A percentile compares a stretch with the other conserved stretches of the same genome.
phyloP scores from a whole-genome alignment of 2,113 vertebrate genomes.

The Dasyornis broadbenti region DNA sequence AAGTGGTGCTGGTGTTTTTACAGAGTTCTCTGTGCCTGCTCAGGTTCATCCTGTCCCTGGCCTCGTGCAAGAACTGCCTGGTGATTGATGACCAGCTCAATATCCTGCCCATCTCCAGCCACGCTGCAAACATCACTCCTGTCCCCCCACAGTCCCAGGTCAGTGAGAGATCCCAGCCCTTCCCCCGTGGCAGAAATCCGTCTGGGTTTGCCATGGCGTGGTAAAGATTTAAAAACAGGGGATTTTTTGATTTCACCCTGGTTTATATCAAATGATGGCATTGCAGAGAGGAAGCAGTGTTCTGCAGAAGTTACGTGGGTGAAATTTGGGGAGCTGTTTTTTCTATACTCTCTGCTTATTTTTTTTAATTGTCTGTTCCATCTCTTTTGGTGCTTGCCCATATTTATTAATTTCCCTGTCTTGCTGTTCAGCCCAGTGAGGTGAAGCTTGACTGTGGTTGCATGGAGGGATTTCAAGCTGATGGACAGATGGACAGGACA shows the following conservation, averaged over 20 bases:
- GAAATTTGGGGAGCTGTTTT: background rate
- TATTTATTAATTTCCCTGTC: background rate
- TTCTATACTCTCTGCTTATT: accelerated
- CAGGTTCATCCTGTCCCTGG: slow-evolving; percentile 92
- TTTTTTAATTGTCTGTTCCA: background rate
- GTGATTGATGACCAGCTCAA: slow-evolving; percentile 95
- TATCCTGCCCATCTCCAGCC: slow-evolving; percentile 91
- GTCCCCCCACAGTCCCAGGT: slow-evolving; percentile 85
- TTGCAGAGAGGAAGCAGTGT: background rate
- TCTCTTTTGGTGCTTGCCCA: background rate
- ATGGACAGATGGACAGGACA: background rate
- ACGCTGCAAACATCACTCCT: slow-evolving; percentile 84
- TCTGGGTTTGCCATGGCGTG: accelerated
- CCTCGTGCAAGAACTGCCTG: slow-evolving; percentile 91
- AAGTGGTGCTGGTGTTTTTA: background rate
- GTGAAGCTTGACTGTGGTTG: background rate
- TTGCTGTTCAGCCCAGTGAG: background rate
- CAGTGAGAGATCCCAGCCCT: background rate
- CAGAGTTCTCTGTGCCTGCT: background rate
- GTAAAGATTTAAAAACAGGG: background rate
- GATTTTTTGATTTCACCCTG: background rate
- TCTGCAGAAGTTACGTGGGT: background rate
- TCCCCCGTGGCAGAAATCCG: background rate
- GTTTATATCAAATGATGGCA: background rate
- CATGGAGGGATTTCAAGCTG: background rate